Percentiles rank a stretch among this genome's conserved stretches.
phyloP scores from a whole-genome alignment of 2,888 invertebrate species.

The Omphaloscelis lunosa region DNA sequence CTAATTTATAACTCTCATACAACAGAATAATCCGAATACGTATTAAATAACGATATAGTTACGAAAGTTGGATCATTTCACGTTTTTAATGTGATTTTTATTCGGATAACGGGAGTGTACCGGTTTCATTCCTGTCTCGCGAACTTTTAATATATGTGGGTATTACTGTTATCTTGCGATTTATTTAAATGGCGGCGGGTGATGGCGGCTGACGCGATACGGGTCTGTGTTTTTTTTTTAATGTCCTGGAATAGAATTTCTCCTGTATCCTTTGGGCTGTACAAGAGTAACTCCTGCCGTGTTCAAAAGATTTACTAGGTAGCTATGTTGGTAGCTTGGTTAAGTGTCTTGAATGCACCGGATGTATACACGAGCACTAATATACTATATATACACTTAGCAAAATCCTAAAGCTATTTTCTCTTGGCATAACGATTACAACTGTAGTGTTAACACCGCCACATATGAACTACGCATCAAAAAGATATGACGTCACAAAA shows the following conservation, averaged over 20 bases:
- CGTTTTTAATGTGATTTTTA: constrained; percentile 69
- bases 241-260: background rate
- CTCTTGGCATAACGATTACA: background rate
- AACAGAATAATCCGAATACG: constrained; percentile 39
- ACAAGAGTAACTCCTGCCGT: background rate
- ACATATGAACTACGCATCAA: no score
- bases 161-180: constrained; percentile 59
- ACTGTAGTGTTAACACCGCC: no score
- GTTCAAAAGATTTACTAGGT: background rate
- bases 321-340: background rate
- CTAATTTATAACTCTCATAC: constrained; percentile 16
- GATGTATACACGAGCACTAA: background rate
- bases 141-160: constrained; percentile 65
- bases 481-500: no score
- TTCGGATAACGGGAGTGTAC: constrained; percentile 58
- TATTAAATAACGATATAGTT: constrained; percentile 65
- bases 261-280: background rate
- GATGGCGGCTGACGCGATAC: constrained; percentile 37
- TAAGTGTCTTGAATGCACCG: background rate
- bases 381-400: background rate
- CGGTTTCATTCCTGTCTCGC: constrained; percentile 48
- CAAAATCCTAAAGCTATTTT: no score
- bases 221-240: constrained; percentile 1
- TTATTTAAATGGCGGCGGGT: constrained; percentile 57
- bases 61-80: constrained; percentile 61